These are phyloP conservation scores for Sclerodermus sp. DNA, from an alignment of 2,888 invertebrate species.

Conservation along the genomic window DNA sequence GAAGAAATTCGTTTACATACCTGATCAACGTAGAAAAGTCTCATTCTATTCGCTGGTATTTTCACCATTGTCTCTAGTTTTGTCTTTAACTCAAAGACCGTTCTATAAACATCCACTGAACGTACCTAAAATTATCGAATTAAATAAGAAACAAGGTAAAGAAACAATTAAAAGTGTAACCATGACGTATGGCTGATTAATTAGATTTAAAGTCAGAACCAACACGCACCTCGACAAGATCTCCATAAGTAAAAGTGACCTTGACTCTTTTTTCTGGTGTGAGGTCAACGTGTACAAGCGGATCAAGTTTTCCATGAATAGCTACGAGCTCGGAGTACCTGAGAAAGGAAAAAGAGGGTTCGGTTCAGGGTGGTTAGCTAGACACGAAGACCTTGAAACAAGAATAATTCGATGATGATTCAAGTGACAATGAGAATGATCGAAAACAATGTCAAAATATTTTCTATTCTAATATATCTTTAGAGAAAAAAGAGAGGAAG, in stretches of 20 bases:
- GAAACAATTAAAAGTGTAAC: not conserved
- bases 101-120: constrained; percentile 62
- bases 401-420: no score
- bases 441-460: not conserved
- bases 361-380: constrained; percentile 8
- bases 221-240: constrained; percentile 68
- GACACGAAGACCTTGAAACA: constrained; percentile 21
- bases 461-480: not conserved
- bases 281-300: constrained; percentile 84
- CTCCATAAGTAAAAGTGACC: constrained; percentile 80
- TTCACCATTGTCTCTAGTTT: constrained; percentile 80
- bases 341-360: constrained; percentile 37
- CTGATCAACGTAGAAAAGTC: constrained; percentile 87
- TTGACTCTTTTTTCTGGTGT: constrained; percentile 84
- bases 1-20: constrained; percentile 45
- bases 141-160: no score
- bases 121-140: constrained; percentile 44
- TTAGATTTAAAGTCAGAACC: constrained; percentile 2
- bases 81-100: constrained; percentile 79
- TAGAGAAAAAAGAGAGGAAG: not conserved
- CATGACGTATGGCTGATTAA: not conserved
- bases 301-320: constrained; percentile 87
- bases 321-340: constrained; percentile 81
- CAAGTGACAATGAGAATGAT: no score
- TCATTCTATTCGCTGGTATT: constrained; percentile 81